Evolutionary conservation across 2,797 vertebrate genomes (phyloP), one percentile per base, ranked within the genome.

Genomic region (Miichthys miiuy): DNA sequence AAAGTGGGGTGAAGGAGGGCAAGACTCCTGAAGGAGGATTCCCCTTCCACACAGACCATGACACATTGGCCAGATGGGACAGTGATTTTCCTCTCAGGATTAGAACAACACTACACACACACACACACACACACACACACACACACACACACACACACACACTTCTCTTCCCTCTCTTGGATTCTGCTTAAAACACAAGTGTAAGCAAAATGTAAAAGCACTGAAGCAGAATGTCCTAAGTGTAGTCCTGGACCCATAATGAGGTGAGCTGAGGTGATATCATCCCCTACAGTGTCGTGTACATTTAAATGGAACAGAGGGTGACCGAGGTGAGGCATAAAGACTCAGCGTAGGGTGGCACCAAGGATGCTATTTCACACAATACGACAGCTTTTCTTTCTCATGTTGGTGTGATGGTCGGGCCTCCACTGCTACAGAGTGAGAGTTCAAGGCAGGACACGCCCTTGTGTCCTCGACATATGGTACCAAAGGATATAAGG

Each of bases 61-160:
- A 82, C 80, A 79, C 70, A 72, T 63, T 42, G 55, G 77, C 77
- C 91, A 92, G 89, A 92, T 92, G 90, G 87, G 72, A 75, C 70
- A 41, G 54, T 77, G 83, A 79, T 86, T 88, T 89, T 71, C 57
- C 60, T 77, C 14, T 46, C 13, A 75, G 78, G 90, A 91, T 92
- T 92, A 38, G 34, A 38, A 38, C 34, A 9, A 34, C 2, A 92
- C 16, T 58, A 51, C 54, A 60, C 57, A 60, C 25, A 25, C 27
- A 47, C 2, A 67, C 34, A 38, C 16, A n/a, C 66, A 60, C 41
- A 13, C 42, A 48, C 48, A 68, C 23, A 65, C 17, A 56, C 20
- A 38, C 57, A 82, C 17, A 78, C 14, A 63, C 11, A 18, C 25
- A 42, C 34, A 60, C 57, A 60, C 27, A 27, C 30, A 47, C 11